Base-by-base conservation (phyloP, 2,113 vertebrate species). In the Sebastes schlegelii region DNA sequence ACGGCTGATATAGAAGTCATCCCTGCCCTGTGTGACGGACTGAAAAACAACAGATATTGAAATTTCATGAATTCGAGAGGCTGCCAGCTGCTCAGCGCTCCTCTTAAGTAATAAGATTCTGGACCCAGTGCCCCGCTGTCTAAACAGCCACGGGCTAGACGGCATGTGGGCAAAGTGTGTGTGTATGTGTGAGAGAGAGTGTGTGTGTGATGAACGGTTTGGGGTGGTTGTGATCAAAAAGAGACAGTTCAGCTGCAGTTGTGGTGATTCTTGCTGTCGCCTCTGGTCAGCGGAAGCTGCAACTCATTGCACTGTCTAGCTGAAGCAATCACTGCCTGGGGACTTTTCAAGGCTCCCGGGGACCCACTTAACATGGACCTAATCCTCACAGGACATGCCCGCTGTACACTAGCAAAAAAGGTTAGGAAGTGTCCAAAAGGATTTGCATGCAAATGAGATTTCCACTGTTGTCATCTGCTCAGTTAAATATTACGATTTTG, bases 61-160 rank as follows among this genome's bases (percentile, higher is more conserved):
- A 70, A 84, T 87, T 80, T 86, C 62, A 63, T 83, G 60, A 89
- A 86, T 85, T 86, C 13, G 57, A 88, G 77, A 68, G 63, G 77
- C 89, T 79, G 74, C 82, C 87, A 85, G 90, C 89, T 91, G 83
- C 89, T 83, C 57, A 67, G 79, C n/a, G 45, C 57, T 87, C 65
- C 80, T 89, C 61, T 82, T 68, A 76, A 86, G 82, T 93, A 90
- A 92, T 89, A 80, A 61, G 81, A 93, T 77, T 82, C 83, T 86
- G 85, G 74, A 82, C 84, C 78, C 60, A 14, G 75, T 23, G 67
- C 77, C 57, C 54, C 2, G 21, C 77, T 85, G 86, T 88, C 79
- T 69, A 83, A 86, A 89, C 49, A 88, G 87, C 91, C 88, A 71
- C n/a, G 1, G 88, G 85, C 84, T 76, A 71, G 55, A 63, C 13